Evolutionary conservation across 2,888 invertebrate genomes (phyloP).

Genomic region (Clusia tigrina): DNA sequence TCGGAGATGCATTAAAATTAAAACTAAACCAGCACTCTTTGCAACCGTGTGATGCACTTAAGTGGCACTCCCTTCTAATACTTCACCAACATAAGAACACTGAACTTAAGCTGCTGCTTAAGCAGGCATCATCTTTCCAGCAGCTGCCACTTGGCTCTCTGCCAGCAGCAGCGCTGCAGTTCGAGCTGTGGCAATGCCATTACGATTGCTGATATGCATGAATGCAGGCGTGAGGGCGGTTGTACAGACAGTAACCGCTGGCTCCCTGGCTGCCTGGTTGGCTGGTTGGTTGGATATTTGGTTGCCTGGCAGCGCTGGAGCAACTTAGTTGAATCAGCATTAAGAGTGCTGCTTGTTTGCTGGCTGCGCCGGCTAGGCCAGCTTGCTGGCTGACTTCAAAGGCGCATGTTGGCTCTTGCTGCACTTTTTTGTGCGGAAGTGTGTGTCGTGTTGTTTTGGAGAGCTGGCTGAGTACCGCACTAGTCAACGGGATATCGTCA

Average conservation of each 20-base stretch:
- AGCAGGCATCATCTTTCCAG: not conserved
- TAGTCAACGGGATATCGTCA: not conserved
- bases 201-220: constrained; percentile 27
- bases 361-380: not conserved
- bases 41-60: no score
- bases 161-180: not conserved
- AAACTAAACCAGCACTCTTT: no score
- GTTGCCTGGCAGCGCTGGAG: not conserved
- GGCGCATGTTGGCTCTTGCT: not conserved
- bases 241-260: not conserved
- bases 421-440: not conserved
- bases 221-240: constrained; percentile 13
- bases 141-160: constrained; percentile 1
- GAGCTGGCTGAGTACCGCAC: not conserved
- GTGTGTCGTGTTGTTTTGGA: not conserved
- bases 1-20: no score
- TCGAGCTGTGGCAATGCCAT: constrained; percentile 18
- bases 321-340: constrained; percentile 25
- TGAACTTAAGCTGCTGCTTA: not conserved
- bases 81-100: no score
- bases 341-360: not conserved
- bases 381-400: no score
- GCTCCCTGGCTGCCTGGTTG: no score
- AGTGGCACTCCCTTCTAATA: no score
- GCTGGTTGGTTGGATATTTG: no score